These are phyloP conservation scores for Tenebrosternarchus preto DNA, from an alignment of 2,113 vertebrate genomes.

Conservation along the genomic window DNA sequence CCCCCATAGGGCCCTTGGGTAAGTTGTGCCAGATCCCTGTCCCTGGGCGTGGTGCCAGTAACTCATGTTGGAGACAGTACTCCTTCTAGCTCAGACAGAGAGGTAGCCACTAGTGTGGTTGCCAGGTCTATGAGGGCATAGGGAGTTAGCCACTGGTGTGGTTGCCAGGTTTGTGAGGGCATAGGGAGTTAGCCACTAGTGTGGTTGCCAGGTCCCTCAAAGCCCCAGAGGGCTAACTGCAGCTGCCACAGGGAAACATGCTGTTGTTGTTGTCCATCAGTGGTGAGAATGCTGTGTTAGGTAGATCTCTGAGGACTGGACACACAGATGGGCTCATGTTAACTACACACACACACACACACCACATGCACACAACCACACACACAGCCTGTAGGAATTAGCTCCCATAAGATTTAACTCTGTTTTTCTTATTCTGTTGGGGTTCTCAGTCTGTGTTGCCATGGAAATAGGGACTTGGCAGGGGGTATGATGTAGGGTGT, in stretches of 20 bases:
- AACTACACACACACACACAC: constrained; percentile 32
- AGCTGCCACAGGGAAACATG: background rate
- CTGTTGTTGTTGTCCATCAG: constrained; percentile 46
- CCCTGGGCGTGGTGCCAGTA: too few relatives aligned
- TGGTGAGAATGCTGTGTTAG: constrained; percentile 44
- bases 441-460: constrained; percentile 58
- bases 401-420: constrained; percentile 52
- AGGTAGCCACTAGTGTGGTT: constrained; percentile 19
- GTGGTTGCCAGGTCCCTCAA: constrained; percentile 62
- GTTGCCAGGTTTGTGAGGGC: constrained; percentile 38
- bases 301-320: constrained; percentile 46
- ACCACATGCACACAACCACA: constrained; percentile 22
- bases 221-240: constrained; percentile 60
- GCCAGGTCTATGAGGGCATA: constrained; percentile 20
- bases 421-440: constrained; percentile 67
- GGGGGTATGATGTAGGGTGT: background rate
- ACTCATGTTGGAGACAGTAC: too few relatives aligned
- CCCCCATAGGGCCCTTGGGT: too few relatives aligned
- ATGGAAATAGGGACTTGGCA: constrained; percentile 59
- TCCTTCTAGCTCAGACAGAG: background rate
- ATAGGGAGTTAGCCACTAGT: constrained; percentile 62
- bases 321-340: constrained; percentile 29
- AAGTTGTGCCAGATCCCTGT: too few relatives aligned
- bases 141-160: constrained; percentile 61
- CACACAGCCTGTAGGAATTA: constrained; percentile 26